phyloP scores from a whole-genome alignment of 2,113 vertebrate species.

The Bagarius yarrelli region DNA sequence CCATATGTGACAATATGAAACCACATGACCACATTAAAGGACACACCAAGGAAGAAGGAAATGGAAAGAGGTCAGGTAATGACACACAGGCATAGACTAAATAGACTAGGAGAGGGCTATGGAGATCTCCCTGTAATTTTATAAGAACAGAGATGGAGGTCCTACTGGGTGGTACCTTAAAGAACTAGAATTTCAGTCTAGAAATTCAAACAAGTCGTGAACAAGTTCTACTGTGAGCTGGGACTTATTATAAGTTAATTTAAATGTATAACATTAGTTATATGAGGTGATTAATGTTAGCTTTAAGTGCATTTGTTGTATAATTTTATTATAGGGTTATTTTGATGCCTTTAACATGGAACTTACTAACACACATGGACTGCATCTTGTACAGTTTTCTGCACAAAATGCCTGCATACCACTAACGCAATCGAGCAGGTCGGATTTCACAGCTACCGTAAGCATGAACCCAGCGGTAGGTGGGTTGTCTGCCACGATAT shows the following conservation, averaged over 20 bases:
- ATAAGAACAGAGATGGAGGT: constrained; percentile 14
- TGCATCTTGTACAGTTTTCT: constrained; percentile 1
- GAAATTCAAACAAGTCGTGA: neutral
- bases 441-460: constrained; percentile 30
- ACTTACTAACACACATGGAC: neutral
- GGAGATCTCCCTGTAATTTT: constrained; percentile 31
- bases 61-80: constrained; percentile 33
- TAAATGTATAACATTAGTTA: neutral
- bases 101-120: neutral
- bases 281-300: neutral
- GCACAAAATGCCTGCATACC: neutral
- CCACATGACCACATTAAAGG: constrained; percentile 41
- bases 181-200: neutral
- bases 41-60: constrained; percentile 10
- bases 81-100: constrained; percentile 26
- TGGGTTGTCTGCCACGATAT: constrained; percentile 38
- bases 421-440: constrained; percentile 20
- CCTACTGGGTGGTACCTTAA: constrained; percentile 16
- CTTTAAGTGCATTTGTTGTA: neutral
- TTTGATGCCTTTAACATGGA: neutral
- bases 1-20: constrained; percentile 20
- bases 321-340: neutral
- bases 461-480: constrained; percentile 30
- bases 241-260: no score
- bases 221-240: neutral